These are phyloP conservation scores for Conger conger DNA, from an alignment of 2,113 vertebrate species.

Conservation along the genomic window DNA sequence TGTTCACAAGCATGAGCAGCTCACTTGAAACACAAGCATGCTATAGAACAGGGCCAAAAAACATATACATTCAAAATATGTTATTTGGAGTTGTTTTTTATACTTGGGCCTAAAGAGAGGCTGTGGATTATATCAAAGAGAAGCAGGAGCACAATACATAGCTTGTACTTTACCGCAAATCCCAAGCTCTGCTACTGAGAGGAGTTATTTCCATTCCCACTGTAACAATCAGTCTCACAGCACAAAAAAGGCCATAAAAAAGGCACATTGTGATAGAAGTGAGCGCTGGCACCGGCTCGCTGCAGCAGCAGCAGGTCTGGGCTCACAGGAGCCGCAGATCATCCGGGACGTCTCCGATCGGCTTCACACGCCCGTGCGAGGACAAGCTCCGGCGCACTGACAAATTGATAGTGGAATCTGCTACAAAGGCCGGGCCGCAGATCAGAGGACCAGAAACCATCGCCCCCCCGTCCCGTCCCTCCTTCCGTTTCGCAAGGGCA, in stretches of 20 bases:
- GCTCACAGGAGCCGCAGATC: not conserved
- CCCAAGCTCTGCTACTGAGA: not conserved
- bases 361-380: not conserved
- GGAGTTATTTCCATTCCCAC: not conserved
- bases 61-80: not conserved
- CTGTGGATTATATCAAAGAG: not conserved
- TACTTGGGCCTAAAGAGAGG: not conserved
- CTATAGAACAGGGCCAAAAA: not conserved
- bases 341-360: not conserved
- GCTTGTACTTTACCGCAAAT: not conserved
- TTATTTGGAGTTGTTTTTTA: not conserved
- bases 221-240: not conserved
- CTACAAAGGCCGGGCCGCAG: conserved; percentile 13
- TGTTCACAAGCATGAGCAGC: not conserved
- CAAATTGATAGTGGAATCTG: conserved; percentile 30
- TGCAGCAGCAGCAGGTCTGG: not conserved
- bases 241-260: conserved; percentile 25
- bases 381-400: conserved; percentile 11
- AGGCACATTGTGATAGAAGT: not conserved
- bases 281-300: not conserved
- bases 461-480: not conserved
- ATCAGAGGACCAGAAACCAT: conserved; percentile 9
- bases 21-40: not conserved
- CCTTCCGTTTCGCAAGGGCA: not conserved
- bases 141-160: not conserved